Conservation (phyloP, 2,797 vertebrate species). For the Pelodytes ibericus region DNA sequence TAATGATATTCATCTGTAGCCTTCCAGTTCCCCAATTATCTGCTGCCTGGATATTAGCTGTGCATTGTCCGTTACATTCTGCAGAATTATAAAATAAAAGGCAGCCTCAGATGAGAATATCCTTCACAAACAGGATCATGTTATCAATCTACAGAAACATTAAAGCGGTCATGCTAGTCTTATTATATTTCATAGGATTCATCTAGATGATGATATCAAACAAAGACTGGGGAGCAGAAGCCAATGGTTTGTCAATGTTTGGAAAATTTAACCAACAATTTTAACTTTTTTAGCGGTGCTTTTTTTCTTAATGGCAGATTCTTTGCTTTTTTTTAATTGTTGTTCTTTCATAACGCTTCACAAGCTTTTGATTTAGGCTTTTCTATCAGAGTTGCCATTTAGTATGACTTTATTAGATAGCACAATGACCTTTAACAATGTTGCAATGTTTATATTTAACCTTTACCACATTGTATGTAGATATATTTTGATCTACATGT, state of each 20-base stretch:
- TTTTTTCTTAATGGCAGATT: too few species aligned
- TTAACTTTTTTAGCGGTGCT: too few species aligned
- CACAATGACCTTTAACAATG: too few species aligned
- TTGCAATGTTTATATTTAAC: too few species aligned
- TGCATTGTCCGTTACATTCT: background rate
- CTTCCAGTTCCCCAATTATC: background rate
- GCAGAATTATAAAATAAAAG: background rate
- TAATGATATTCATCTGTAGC: background rate
- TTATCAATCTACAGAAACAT: background rate
- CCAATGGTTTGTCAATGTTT: background rate
- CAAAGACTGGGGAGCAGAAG: background rate
- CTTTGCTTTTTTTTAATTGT: too few species aligned
- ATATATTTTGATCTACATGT: too few species aligned
- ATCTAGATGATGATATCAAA: slow-evolving; percentile 33
- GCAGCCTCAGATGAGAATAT: background rate
- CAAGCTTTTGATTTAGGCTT: too few species aligned
- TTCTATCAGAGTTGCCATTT: too few species aligned
- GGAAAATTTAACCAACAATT: background rate
- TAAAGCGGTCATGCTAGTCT: background rate
- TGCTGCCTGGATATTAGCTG: background rate
- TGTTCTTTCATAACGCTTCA: too few species aligned
- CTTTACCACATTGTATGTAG: too few species aligned
- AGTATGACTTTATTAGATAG: too few species aligned
- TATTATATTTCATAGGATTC: slow-evolving; percentile 54
- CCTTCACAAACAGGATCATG: slow-evolving; percentile 1